These are phyloP conservation scores for Sarcoramphus papa DNA, from an alignment of 2,797 vertebrate species.

Conservation along the genomic window DNA sequence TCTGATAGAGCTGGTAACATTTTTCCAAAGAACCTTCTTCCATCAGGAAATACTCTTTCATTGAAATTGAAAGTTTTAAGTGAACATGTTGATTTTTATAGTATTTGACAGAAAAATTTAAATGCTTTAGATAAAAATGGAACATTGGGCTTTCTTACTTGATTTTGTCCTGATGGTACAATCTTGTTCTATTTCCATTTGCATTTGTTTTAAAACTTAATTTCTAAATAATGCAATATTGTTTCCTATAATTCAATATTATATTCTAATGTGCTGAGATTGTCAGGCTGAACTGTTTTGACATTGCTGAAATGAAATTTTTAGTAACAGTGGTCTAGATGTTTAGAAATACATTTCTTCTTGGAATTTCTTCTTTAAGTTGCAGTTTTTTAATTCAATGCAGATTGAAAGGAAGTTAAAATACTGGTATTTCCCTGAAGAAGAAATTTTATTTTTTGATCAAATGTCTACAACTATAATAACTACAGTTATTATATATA, in stretches of 20 bases:
- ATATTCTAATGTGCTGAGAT: neutral
- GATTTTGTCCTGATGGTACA: neutral
- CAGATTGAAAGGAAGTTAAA: neutral
- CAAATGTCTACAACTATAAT: neutral
- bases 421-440: neutral
- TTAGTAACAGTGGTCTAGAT: neutral
- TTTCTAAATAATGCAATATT: neutral
- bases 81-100: neutral
- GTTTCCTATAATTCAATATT: neutral
- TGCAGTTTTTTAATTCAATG: neutral
- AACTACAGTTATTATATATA: too few relatives aligned
- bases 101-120: constrained; percentile 22
- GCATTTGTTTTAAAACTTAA: neutral
- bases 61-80: constrained; percentile 18
- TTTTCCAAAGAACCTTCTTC: neutral
- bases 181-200: neutral
- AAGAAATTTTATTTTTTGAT: neutral
- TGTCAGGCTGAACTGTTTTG: neutral
- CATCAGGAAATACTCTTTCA: neutral
- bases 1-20: neutral
- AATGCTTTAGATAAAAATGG: neutral
- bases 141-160: neutral
- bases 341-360: neutral
- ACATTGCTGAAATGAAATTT: neutral
- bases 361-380: neutral